phyloP scores from a whole-genome alignment of 1,140 invertebrate genomes.

The Lineus longissimus region DNA sequence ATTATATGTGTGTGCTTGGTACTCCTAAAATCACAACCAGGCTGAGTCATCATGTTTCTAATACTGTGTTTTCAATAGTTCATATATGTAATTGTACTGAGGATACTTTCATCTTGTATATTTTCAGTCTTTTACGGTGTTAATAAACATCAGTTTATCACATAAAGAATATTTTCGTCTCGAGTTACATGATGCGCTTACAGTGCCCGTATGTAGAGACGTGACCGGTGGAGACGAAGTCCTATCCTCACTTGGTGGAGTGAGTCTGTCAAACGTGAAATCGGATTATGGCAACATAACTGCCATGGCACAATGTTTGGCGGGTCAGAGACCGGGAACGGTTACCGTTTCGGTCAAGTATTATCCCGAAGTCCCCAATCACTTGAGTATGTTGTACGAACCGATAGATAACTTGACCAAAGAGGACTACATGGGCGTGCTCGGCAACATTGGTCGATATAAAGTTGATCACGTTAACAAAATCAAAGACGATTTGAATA shows the following conservation, averaged over 20 bases:
- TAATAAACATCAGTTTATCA: too few species aligned
- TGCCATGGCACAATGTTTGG: background rate
- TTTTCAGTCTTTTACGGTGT: too few species aligned
- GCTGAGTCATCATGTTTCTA: too few species aligned
- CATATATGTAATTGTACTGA: too few species aligned
- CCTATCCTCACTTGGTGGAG: background rate
- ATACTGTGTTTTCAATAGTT: too few species aligned
- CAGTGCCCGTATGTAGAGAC: background rate
- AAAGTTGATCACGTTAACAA: background rate
- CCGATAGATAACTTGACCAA: background rate
- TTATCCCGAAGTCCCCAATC: background rate
- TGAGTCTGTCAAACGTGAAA: background rate
- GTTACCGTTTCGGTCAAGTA: background rate
- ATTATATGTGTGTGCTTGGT: too few species aligned
- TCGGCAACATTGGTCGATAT: background rate
- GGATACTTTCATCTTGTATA: too few species aligned
- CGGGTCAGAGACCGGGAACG: background rate
- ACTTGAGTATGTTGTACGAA: background rate
- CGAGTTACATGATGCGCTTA: background rate
- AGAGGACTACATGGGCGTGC: background rate
- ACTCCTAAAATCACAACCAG: too few species aligned
- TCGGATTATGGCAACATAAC: background rate
- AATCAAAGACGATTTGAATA: background rate
- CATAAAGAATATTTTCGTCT: background rate
- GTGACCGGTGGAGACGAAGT: background rate